Evolutionary conservation across 2,113 vertebrate species (phyloP), one percentile per base, ranked within the genome.

Genomic region (Picathartes gymnocephalus): DNA sequence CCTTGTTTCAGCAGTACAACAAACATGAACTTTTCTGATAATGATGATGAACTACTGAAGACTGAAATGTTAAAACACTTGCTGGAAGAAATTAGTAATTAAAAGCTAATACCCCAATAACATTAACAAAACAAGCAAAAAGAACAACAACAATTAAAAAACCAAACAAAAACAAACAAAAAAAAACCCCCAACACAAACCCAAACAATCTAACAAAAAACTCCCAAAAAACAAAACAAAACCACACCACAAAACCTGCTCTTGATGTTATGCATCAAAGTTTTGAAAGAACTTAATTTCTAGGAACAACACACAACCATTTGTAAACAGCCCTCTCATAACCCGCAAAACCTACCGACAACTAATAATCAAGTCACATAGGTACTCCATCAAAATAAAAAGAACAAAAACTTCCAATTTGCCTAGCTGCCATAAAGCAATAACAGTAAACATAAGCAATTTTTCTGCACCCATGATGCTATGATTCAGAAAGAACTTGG

Each of bases 301-400:
- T 44, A 71, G 23, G 13, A 65, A 28, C 7, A 83, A 15, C 7
- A 44, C 4, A 54, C 9, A 8, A 50, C 20, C 15, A 73, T 54
- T 37, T 78, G 23, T 44, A 64, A 90, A 62, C 7, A 10, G 1
- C 2, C 3, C 10, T 6, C 33, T 27, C 11, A 73, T 15, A 68
- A 28, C 3, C 5, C 33, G 31, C 17, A 0, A 33, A 66, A 48
- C 9, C 2, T 68, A 70, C 6, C 15, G 42, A 37, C 1, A 69
- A 33, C 2, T 37, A 50, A 31, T 30, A 45, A 35, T 17, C 23
- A 35, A 57, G 53, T 21, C 51, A 33, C 9, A 50, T 2, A 45
- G 16, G 23, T 56, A 62, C 10, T 56, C 6, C 21, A 31, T 50
- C 35, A 50, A 24, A 83, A n/a, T n/a, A 37, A 44, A 15, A 65